phyloP scores from a whole-genome alignment of 2,888 invertebrate species.

The Mechanitis messenoides region DNA sequence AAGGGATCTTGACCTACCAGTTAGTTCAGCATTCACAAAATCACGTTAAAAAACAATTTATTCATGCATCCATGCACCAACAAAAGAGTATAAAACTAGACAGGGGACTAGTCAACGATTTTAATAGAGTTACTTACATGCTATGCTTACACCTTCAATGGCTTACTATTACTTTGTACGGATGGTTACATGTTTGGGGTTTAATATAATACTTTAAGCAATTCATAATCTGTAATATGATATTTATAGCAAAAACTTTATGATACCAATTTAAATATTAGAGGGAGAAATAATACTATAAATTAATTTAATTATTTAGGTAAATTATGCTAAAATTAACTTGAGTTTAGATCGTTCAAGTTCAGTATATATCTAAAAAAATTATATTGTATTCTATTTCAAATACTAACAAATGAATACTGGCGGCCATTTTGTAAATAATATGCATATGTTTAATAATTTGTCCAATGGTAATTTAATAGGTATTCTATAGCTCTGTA shows the following conservation, averaged over 20 bases:
- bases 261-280: too few species aligned
- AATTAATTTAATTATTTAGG: too few species aligned
- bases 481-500: slow-evolving; percentile 1
- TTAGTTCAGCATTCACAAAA: slow-evolving; percentile 59
- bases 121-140: slow-evolving; percentile 72
- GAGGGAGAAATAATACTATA: too few species aligned
- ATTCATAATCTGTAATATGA: background rate
- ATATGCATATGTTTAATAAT: background rate
- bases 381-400: too few species aligned
- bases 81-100: slow-evolving; percentile 75
- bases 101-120: slow-evolving; percentile 73
- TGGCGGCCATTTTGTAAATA: too few species aligned
- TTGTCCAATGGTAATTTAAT: background rate
- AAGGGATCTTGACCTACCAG: slow-evolving; percentile 76
- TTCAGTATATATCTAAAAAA: too few species aligned
- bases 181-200: slow-evolving; percentile 37
- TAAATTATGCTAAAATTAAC: too few species aligned
- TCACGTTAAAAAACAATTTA: slow-evolving; percentile 65
- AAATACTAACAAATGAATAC: too few species aligned
- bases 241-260: background rate
- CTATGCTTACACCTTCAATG: slow-evolving; percentile 40
- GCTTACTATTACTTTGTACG: slow-evolving; percentile 49
- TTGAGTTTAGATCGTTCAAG: too few species aligned
- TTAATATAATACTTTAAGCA: slow-evolving; percentile 8
- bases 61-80: slow-evolving; percentile 73